phyloP scores from a whole-genome alignment of 1,140 invertebrate genomes.

The Delia radicum region DNA sequence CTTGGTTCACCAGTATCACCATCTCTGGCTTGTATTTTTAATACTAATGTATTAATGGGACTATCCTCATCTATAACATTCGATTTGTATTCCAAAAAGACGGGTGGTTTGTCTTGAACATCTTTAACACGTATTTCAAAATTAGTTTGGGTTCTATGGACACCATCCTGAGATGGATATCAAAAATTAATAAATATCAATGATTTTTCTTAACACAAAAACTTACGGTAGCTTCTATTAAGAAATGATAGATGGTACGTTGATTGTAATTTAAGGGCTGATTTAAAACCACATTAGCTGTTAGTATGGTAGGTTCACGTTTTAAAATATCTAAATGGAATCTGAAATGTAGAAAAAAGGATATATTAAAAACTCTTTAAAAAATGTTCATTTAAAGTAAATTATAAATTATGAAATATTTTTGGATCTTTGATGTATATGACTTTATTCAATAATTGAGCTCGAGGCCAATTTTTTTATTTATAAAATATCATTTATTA shows the following conservation, averaged over 20 bases:
- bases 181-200: neutral
- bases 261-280: slow-evolving; percentile 70
- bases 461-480: no score
- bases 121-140: slow-evolving; percentile 79
- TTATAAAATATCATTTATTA: no score
- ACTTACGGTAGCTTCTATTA: slow-evolving; percentile 70
- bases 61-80: slow-evolving; percentile 81
- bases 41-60: slow-evolving; percentile 78
- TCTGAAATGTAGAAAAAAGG: slow-evolving; percentile 47
- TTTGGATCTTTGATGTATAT: no score
- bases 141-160: slow-evolving; percentile 68
- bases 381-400: neutral
- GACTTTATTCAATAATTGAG: no score
- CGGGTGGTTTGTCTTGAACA: slow-evolving; percentile 79
- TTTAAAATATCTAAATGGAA: slow-evolving; percentile 68
- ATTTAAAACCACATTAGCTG: slow-evolving; percentile 67
- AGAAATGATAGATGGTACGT: slow-evolving; percentile 72
- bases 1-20: slow-evolving; percentile 79
- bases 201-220: neutral
- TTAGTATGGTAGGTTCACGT: slow-evolving; percentile 65
- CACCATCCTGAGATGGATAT: slow-evolving; percentile 73
- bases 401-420: no score
- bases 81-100: slow-evolving; percentile 77
- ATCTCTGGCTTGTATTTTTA: slow-evolving; percentile 77
- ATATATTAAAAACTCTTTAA: neutral